These are phyloP conservation scores for Acrocephalus kingi DNA, from an alignment of 2,113 vertebrate genomes.

Conservation along the genomic window DNA sequence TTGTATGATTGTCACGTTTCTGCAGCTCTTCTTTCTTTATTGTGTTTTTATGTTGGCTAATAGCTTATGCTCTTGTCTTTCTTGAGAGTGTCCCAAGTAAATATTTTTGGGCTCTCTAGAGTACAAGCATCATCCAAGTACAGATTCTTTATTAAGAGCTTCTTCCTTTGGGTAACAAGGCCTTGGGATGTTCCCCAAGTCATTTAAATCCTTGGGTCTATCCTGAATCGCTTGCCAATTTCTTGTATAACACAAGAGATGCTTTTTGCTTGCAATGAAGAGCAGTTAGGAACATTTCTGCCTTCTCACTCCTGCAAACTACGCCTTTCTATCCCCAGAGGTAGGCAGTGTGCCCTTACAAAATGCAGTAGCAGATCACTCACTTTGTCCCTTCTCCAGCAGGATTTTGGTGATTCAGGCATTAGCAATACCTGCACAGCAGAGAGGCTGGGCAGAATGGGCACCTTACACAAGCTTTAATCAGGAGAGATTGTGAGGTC, in stretches of 20 bases:
- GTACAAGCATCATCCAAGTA: not conserved
- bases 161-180: not conserved
- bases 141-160: not conserved
- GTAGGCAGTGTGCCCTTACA: too few species aligned
- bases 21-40: not conserved
- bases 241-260: accelerated
- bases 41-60: not conserved
- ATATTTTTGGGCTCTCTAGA: not conserved
- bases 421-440: too few species aligned
- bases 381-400: too few species aligned
- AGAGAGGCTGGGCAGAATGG: too few species aligned
- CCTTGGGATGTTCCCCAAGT: not conserved
- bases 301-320: not conserved
- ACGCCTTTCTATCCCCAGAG: not conserved
- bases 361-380: too few species aligned
- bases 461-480: too few species aligned
- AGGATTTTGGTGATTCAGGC: too few species aligned
- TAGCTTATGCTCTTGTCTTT: not conserved
- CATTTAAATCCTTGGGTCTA: not conserved
- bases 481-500: too few species aligned
- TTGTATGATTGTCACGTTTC: not conserved
- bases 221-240: not conserved
- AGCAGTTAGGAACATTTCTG: not conserved
- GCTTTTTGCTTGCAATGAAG: not conserved
- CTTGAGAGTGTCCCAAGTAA: not conserved